Evolutionary conservation across 2,113 vertebrate genomes (phyloP), one percentile per base, ranked within the genome.

Genomic region (Acrocephalus kingi): DNA sequence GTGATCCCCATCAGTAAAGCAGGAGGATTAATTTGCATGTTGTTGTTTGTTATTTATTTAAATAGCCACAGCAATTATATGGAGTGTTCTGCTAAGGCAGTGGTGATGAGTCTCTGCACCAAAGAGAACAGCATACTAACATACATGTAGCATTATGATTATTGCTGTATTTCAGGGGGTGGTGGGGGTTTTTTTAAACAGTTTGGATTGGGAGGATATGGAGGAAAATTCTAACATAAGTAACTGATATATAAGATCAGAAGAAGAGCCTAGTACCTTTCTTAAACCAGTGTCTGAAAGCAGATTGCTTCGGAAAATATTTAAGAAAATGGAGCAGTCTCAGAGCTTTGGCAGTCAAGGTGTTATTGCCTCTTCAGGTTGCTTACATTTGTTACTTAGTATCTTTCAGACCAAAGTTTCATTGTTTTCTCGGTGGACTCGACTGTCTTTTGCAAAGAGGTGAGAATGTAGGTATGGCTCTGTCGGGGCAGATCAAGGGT

Each of bases 1-100:
- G 89, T 95, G 89, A 93, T 94, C 84, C 48, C 61, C 58, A 41
- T 94, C 92, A 91, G 55, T 92, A 90, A 95, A 95, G 77, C 59
- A 71, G 87, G 67, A 91, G 87, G 81, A 96, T 97, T 96, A 92
- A 96, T 97, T 91, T 96, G 71, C 71, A 64, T 94, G 78, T 59
- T 85, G 75, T 80, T 92, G 82, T 75, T 93, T 92, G 67, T 90
- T 95, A 67, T 82, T 96, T 96, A 95, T 92, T 95, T 95, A 91
- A 89, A 84, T 95, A 83, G 63, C 63, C 62, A 71, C 67, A 61
- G 82, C 83, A 90, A 74, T 96, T 79, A 51, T 10, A 49, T 22
- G 58, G 49, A 52, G 28, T 43, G n/a, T 81, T 95, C 35, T 31
- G 43, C 58, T 79, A 79, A 87, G 54, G 56, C 82, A 89, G 25